A percentile compares a stretch with the other conserved stretches of the same genome.
phyloP scores from a whole-genome alignment of 2,797 vertebrate genomes.

The Gambusia yucatana region DNA sequence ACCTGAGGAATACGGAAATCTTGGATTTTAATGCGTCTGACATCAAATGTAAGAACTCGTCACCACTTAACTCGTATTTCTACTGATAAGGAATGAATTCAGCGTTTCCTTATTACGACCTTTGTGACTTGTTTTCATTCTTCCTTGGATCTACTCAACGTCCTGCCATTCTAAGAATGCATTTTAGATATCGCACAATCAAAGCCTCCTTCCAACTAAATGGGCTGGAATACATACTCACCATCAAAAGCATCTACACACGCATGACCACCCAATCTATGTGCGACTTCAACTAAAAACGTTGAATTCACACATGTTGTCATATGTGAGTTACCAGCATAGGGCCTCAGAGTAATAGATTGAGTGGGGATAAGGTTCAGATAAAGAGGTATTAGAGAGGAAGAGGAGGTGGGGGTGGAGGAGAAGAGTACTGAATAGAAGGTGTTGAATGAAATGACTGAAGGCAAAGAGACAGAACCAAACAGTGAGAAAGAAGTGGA shows the following conservation, averaged over 20 bases:
- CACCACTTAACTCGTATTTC: not conserved
- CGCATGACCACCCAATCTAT: constrained; percentile 13
- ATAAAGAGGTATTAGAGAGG: constrained; percentile 52
- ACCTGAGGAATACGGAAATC: not conserved
- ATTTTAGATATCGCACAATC: constrained; percentile 21
- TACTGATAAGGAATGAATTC: constrained; percentile 6
- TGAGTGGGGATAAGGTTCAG: constrained; percentile 34
- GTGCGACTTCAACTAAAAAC: constrained; percentile 23
- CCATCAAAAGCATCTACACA: constrained; percentile 26
- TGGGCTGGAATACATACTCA: not conserved
- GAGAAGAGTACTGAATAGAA: constrained; percentile 61
- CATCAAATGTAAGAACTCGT: not conserved
- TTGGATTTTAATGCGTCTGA: not conserved
- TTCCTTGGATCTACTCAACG: constrained; percentile 1
- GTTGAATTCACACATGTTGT: constrained; percentile 21
- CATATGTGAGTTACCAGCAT: constrained; percentile 47
- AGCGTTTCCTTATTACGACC: not conserved
- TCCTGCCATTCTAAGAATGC: constrained; percentile 43
- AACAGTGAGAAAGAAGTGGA: constrained; percentile 59
- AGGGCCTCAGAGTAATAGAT: constrained; percentile 42
- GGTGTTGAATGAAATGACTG: constrained; percentile 76
- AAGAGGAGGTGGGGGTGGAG: constrained; percentile 44
- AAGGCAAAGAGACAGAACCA: constrained; percentile 56
- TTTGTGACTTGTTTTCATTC: not conserved
- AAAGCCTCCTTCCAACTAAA: constrained; percentile 10